Percentiles rank a stretch among this genome's conserved stretches.
phyloP scores from a whole-genome alignment of 2,888 invertebrate species.

The Caradrina clavipalpis region DNA sequence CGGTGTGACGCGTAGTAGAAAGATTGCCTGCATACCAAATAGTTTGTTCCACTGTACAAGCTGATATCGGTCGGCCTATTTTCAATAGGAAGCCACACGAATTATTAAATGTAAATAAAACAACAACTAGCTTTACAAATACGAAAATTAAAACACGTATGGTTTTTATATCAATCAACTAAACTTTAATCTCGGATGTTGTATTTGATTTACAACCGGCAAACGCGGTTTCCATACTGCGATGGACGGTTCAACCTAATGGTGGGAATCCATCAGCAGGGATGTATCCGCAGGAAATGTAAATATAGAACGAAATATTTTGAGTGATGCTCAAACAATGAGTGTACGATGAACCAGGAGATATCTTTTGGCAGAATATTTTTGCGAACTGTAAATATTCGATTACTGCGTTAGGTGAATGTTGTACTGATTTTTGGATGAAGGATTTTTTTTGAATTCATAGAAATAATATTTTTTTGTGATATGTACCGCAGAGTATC shows the following conservation, averaged over 20 bases:
- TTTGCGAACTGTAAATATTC: not conserved
- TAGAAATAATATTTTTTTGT: no score
- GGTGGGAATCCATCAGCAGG: slow-evolving; percentile 55
- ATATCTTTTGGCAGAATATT: not conserved
- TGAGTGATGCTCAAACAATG: slow-evolving; percentile 49
- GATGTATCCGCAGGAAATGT: slow-evolving; percentile 57
- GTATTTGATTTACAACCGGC: slow-evolving; percentile 54
- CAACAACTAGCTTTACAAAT: slow-evolving; percentile 29
- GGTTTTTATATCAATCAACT: slow-evolving; percentile 53
- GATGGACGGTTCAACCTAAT: slow-evolving; percentile 22
- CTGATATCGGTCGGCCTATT: slow-evolving; percentile 4
- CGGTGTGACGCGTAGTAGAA: no score
- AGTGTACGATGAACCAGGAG: slow-evolving; percentile 12
- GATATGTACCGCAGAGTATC: no score
- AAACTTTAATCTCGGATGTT: slow-evolving; percentile 44
- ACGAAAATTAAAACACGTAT: slow-evolving; percentile 30
- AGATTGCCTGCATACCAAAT: no score
- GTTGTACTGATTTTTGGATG: no score
- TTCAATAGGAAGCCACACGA: slow-evolving; percentile 13
- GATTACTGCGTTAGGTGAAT: not conserved
- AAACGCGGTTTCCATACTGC: slow-evolving; percentile 40
- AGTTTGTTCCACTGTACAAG: no score
- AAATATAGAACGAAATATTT: slow-evolving; percentile 59
- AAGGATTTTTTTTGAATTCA: no score
- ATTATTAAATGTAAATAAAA: slow-evolving; percentile 29